Conservation (phyloP, 92 coral and sea anemone species). For the Muricea muricata region DNA sequence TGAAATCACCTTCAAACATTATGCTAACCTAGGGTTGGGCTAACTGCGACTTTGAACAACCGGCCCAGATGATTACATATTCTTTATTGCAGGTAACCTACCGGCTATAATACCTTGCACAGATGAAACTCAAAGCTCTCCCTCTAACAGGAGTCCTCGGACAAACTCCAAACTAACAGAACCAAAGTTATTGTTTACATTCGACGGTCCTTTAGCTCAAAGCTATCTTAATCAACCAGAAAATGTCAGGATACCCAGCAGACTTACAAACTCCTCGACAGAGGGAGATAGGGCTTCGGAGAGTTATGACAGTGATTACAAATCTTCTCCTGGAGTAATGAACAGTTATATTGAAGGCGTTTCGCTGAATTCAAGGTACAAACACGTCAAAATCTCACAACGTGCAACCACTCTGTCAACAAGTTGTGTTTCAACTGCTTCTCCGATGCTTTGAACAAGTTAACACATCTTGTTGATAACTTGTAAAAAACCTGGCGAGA, state of each 20-base stretch:
- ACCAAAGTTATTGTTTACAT: conserved; percentile 8
- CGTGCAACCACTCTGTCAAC: too few species aligned
- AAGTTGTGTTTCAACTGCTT: too few species aligned
- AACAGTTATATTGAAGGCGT: conserved; percentile 90
- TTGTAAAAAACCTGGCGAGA: too few species aligned
- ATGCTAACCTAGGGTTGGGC: too few species aligned
- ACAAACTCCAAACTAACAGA: not conserved
- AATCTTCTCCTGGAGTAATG: conserved; percentile 44
- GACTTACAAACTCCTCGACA: conserved; percentile 27
- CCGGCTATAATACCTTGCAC: not conserved
- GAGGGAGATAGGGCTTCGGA: conserved; percentile 28
- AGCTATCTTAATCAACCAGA: conserved; percentile 11
- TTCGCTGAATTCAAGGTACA: conserved; percentile 83
- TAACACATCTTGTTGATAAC: too few species aligned
- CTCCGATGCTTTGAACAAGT: too few species aligned
- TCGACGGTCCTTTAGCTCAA: not conserved
- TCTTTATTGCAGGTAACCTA: not conserved
- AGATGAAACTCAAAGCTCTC: not conserved
- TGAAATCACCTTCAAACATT: too few species aligned
- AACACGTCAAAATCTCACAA: too few species aligned
- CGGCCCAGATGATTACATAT: too few species aligned
- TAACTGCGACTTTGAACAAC: too few species aligned
- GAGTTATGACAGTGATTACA: conserved; percentile 15
- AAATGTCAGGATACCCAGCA: conserved; percentile 30
- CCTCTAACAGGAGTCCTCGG: not conserved